These are phyloP conservation scores for Clitarchus hookeri DNA, from an alignment of 2,888 invertebrate species.

Conservation along the genomic window DNA sequence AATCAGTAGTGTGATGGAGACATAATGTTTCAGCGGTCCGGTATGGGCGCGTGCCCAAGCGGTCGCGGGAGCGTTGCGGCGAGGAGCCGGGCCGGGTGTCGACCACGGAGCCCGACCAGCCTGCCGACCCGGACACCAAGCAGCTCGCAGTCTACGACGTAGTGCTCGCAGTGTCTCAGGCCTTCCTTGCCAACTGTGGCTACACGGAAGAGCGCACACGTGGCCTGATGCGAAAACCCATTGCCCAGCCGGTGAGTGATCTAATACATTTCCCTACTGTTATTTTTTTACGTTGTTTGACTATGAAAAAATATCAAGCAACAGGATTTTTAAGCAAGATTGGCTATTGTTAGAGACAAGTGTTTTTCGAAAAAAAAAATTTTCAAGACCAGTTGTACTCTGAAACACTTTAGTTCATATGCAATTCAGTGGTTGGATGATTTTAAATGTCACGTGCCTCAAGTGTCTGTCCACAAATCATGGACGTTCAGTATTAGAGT, in stretches of 20 bases:
- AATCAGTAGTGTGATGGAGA: background rate
- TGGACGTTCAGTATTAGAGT: too few relatives aligned
- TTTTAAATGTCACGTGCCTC: too few relatives aligned
- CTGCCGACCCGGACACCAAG: constrained; percentile 59
- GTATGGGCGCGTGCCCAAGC: constrained; percentile 95
- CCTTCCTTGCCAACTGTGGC: constrained; percentile 85
- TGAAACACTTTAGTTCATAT: too few relatives aligned
- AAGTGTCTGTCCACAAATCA: too few relatives aligned
- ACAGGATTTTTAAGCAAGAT: too few relatives aligned
- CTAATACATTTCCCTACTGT: too few relatives aligned
- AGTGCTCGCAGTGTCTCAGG: constrained; percentile 77
- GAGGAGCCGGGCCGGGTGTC: constrained; percentile 43
- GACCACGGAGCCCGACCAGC: constrained; percentile 56
- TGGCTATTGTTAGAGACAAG: too few relatives aligned
- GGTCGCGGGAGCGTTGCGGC: constrained; percentile 76
- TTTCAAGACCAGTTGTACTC: too few relatives aligned
- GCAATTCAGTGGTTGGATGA: too few relatives aligned
- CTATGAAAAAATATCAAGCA: too few relatives aligned
- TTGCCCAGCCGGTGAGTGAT: constrained; percentile 51
- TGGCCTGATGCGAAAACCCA: constrained; percentile 69
- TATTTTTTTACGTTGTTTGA: too few relatives aligned
- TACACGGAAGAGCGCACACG: constrained; percentile 85
- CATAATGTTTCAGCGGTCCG: constrained; percentile 75
- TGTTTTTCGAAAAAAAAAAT: too few relatives aligned
- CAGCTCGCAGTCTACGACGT: constrained; percentile 77